These are phyloP conservation scores for Meteorus colon DNA, from an alignment of 2,888 invertebrate species.

Conservation along the genomic window DNA sequence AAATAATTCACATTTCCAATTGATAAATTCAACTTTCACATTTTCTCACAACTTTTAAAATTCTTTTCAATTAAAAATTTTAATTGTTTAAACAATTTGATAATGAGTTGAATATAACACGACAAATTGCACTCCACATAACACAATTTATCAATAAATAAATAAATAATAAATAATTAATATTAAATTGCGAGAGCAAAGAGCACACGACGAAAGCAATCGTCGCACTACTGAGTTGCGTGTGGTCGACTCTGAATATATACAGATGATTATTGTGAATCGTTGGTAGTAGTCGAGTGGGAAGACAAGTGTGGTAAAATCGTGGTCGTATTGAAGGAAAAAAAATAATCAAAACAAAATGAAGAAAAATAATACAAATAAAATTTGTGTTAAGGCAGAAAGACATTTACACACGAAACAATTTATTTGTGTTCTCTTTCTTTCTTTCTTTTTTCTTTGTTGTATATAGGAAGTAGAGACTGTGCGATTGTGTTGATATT, in stretches of 20 bases:
- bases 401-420: neutral
- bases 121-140: too few relatives aligned
- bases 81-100: too few relatives aligned
- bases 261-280: constrained; percentile 44
- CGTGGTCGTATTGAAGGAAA: neutral
- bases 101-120: too few relatives aligned
- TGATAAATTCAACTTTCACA: too few relatives aligned
- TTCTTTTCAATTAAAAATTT: too few relatives aligned
- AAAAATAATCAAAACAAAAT: too few relatives aligned
- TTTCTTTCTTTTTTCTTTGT: too few relatives aligned
- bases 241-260: constrained; percentile 28
- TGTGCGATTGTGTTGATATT: neutral
- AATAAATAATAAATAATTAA: neutral
- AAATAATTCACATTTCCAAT: too few relatives aligned
- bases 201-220: neutral
- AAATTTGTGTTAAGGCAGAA: neutral
- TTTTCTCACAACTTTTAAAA: too few relatives aligned
- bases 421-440: too few relatives aligned
- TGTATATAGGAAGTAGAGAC: neutral
- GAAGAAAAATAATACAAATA: too few relatives aligned
- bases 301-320: constrained; percentile 39
- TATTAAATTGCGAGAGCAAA: neutral
- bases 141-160: too few relatives aligned
- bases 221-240: constrained; percentile 6
- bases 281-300: constrained; percentile 32